These are phyloP conservation scores for Hippoglossus stenolepis DNA, from an alignment of 2,113 vertebrate species.

Conservation along the genomic window DNA sequence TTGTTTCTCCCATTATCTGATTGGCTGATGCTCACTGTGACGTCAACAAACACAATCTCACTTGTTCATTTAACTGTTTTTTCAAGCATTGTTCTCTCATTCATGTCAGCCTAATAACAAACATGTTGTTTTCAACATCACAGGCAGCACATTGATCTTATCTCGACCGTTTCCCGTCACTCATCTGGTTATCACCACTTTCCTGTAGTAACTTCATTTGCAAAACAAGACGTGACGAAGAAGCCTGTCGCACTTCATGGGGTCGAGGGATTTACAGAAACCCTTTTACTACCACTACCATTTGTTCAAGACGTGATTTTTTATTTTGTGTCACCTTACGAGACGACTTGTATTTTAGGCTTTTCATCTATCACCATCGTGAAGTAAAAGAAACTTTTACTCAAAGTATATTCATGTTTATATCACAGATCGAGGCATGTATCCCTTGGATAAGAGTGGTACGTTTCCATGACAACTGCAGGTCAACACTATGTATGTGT, in stretches of 20 bases:
- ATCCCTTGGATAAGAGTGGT: background rate
- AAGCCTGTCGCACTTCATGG: background rate
- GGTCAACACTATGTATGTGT: background rate
- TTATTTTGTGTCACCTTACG: too few species aligned
- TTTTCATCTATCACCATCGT: too few species aligned
- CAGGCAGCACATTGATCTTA: too few species aligned
- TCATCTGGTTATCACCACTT: too few species aligned
- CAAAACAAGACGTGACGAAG: background rate
- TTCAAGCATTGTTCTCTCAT: background rate
- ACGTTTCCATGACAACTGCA: conserved; percentile 18
- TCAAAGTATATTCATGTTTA: too few species aligned
- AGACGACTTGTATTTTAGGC: too few species aligned
- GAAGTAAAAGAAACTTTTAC: too few species aligned
- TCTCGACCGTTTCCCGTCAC: too few species aligned
- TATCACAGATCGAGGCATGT: too few species aligned
- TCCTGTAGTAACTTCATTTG: background rate
- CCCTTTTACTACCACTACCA: background rate
- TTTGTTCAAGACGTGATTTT: background rate
- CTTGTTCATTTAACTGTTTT: background rate
- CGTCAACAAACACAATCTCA: background rate
- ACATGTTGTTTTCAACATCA: background rate
- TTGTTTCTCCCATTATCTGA: background rate
- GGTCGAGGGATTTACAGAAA: background rate
- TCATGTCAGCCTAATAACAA: too few species aligned
- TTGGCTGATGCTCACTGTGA: background rate